A percentile compares a stretch with the other conserved stretches of the same genome.
These are phyloP conservation scores for Allobates femoralis DNA, from an alignment of 2,797 vertebrate genomes.

Conservation along the genomic window DNA sequence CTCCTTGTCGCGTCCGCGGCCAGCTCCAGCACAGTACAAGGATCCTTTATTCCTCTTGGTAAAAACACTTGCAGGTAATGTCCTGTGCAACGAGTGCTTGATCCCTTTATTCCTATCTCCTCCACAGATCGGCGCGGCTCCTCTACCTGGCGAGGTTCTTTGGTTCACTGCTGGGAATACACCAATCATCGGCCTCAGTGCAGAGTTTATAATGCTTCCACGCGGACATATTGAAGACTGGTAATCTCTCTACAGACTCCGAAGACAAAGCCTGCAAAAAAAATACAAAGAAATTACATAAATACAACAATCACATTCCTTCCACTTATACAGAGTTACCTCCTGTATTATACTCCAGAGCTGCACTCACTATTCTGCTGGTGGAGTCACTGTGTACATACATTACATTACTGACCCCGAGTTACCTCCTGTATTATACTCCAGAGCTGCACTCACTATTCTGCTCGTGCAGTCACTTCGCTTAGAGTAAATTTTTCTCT, in stretches of 20 bases:
- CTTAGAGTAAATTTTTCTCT: background rate
- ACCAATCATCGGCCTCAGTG: constrained; percentile 94
- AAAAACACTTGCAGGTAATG: constrained; percentile 62
- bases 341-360: too few species aligned
- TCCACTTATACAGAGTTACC: too few species aligned
- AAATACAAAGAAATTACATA: constrained; percentile 39
- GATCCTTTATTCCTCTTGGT: constrained; percentile 28
- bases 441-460: background rate
- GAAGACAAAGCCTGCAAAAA: constrained; percentile 88
- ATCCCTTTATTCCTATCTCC: constrained; percentile 64
- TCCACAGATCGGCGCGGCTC: constrained; percentile 67
- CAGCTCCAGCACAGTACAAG: constrained; percentile 50
- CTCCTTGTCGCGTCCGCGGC: constrained; percentile 58
- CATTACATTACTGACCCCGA: too few species aligned
- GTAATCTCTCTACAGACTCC: constrained; percentile 94
- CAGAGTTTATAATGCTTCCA: constrained; percentile 89
- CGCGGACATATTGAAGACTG: constrained; percentile 95
- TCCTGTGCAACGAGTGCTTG: constrained; percentile 66
- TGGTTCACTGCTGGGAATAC: constrained; percentile 91
- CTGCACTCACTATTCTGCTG: too few species aligned
- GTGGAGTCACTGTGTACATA: too few species aligned
- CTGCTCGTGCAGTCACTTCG: background rate
- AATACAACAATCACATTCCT: background rate
- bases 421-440: too few species aligned
- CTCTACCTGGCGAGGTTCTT: constrained; percentile 83